These are phyloP conservation scores for Xestia rhomboidea DNA, from an alignment of 2,888 invertebrate genomes.

Conservation along the genomic window DNA sequence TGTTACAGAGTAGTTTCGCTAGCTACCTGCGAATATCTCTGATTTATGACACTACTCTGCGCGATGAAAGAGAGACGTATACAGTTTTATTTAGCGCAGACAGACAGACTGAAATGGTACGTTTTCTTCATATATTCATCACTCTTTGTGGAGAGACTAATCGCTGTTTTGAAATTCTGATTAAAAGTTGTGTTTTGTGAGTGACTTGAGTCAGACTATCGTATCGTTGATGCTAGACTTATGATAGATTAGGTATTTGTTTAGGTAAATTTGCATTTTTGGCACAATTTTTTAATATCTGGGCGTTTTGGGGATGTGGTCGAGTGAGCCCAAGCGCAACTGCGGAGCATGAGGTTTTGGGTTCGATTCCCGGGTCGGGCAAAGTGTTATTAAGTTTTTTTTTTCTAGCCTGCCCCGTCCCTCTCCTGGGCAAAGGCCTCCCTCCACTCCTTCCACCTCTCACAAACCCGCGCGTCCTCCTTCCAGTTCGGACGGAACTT, in stretches of 20 bases:
- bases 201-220: not conserved
- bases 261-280: not conserved
- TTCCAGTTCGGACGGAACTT: no score
- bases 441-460: no score
- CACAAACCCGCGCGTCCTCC: no score
- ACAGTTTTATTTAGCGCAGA: constrained; percentile 52
- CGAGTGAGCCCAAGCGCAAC: no score
- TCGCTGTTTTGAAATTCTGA: constrained; percentile 41
- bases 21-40: constrained; percentile 49
- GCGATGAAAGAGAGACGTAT: constrained; percentile 56
- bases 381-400: no score
- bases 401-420: no score
- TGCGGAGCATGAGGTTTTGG: no score
- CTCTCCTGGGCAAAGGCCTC: no score
- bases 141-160: constrained; percentile 37
- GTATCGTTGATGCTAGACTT: not conserved
- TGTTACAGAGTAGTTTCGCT: constrained; percentile 18
- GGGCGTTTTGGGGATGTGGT: no score
- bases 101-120: constrained; percentile 34
- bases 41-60: constrained; percentile 57
- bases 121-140: constrained; percentile 43
- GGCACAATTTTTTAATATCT: no score
- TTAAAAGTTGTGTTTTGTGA: constrained; percentile 16
- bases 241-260: not conserved
- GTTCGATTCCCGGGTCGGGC: no score